Evolutionary conservation across 2,113 vertebrate species (phyloP).

Genomic region (Vimba vimba): DNA sequence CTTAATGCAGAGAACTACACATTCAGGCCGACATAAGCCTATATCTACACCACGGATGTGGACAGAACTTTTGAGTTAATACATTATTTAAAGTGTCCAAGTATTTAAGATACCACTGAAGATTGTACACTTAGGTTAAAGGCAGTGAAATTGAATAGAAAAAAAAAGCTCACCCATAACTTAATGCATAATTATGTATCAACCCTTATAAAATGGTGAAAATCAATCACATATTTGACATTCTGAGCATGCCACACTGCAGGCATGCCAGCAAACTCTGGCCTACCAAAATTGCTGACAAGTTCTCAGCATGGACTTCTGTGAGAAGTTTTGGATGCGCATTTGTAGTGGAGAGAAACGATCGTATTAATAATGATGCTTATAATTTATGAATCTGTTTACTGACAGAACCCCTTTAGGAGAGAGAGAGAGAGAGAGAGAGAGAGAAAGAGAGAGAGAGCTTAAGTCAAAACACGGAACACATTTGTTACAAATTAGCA

Average conservation of each 20-base stretch:
- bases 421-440: conserved; percentile 1
- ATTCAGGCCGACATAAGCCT: neutral
- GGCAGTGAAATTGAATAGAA: neutral
- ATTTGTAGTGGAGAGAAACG: conserved; percentile 29
- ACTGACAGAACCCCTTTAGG: conserved; percentile 45
- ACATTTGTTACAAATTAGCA: conserved; percentile 48
- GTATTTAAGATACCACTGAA: neutral
- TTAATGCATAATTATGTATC: neutral
- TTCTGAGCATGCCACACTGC: neutral
- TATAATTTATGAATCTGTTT: conserved; percentile 51
- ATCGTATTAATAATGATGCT: conserved; percentile 48
- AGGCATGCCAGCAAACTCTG: neutral
- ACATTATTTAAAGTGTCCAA: neutral
- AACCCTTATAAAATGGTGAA: neutral
- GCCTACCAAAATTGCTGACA: conserved; percentile 26
- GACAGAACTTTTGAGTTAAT: neutral
- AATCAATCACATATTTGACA: neutral
- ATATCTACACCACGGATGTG: neutral
- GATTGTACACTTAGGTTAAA: neutral
- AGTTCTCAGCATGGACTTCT: neutral
- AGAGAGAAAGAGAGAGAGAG: neutral
- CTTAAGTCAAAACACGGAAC: conserved; percentile 43
- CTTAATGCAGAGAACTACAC: conserved; percentile 3
- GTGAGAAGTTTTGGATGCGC: conserved; percentile 25
- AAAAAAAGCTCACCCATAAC: neutral